Evolutionary conservation across 1,140 invertebrate genomes (phyloP), one percentile per base, ranked within the genome.

Genomic region (Oreohelix idahoensis): DNA sequence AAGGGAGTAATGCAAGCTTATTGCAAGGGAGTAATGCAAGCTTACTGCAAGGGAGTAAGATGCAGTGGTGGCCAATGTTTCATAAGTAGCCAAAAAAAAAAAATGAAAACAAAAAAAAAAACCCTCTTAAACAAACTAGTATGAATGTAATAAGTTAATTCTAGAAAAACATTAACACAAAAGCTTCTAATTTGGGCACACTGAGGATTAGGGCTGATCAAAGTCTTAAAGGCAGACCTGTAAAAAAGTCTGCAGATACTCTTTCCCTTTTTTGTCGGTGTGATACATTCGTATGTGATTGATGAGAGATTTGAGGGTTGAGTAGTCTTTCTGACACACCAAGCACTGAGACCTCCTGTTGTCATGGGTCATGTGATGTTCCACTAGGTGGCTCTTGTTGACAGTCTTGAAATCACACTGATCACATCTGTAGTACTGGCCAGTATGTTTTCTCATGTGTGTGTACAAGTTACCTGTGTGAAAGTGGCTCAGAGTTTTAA

Each of bases 361-460:
- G 51, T 78, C 87, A 84, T 93, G 92, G 5, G 89, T 92, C 38
- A 89, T 88, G 74, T 90, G 87, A 83, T 93, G 93, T 80, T 93
- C 92, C 49, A 90, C 51, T 53, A 93, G 81, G 85, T 93, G 93
- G 85, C 89, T 89, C 83, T 91, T 92, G 86, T 93, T 93, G 23
- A 89, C 90, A 0, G 90, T 89, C 45, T 89, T 88, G 84, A 93
- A 93, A 49, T 88, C 83, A 86, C 93, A 93, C 32, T 89, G 78
- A 2, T 86, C 87, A 87, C 92, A 93, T 23, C 79, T 84, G 84
- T 92, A 93, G 71, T 86, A 89, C 88, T 93, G 92, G 35, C 92
- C 93, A 39, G 93, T 93, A 85, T 93, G 93, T 74, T 91, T 92
- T 63, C 92, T 84, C 91, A 93, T 93, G 83, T 93, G 93, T 35